Conservation (phyloP, 1,140 invertebrate genomes). For the Homarus americanus region DNA sequence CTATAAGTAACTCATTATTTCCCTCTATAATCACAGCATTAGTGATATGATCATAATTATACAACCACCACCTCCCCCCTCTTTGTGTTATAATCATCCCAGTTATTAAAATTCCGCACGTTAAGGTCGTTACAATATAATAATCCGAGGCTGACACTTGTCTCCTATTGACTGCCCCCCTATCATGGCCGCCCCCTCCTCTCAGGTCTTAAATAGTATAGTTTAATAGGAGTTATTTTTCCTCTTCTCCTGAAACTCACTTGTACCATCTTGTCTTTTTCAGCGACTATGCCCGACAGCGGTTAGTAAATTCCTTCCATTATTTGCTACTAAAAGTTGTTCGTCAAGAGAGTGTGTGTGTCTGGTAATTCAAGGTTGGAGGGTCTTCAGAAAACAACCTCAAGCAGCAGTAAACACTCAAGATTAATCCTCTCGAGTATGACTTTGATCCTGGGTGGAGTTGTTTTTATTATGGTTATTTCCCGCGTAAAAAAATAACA, state of each 20-base stretch:
- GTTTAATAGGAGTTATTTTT: not conserved
- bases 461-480: slow-evolving; percentile 12
- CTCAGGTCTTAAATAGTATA: not conserved
- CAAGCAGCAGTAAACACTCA: not conserved
- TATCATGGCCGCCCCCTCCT: not conserved
- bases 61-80: not conserved
- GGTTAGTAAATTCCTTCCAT: slow-evolving; percentile 20
- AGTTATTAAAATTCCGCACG: slow-evolving; percentile 28
- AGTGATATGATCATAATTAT: too few species aligned
- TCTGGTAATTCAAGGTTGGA: not conserved
- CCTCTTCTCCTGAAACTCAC: not conserved
- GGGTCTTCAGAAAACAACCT: not conserved
- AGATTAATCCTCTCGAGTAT: not conserved
- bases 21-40: too few species aligned
- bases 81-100: not conserved
- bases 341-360: not conserved
- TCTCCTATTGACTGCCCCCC: too few species aligned
- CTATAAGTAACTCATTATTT: too few species aligned
- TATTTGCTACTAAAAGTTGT: too few species aligned
- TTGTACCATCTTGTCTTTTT: slow-evolving; percentile 23
- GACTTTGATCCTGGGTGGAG: not conserved
- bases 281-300: slow-evolving; percentile 25
- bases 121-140: too few species aligned
- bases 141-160: too few species aligned
- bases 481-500: not conserved